Conservation (phyloP, 2,797 vertebrate genomes). For the Fundulus diaphanus region DNA sequence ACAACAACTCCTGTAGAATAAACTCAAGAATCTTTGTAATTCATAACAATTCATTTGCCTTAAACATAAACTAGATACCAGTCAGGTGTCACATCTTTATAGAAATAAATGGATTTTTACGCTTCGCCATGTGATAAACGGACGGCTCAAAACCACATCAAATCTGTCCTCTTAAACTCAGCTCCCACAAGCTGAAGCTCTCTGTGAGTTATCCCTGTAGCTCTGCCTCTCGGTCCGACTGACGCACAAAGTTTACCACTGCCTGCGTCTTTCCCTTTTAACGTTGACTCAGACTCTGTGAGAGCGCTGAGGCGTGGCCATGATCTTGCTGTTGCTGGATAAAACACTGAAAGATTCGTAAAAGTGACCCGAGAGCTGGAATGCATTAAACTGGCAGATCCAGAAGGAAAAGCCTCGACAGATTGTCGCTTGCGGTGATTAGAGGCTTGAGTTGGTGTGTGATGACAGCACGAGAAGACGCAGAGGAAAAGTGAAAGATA, state of each 20-base stretch:
- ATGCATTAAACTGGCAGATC: conserved; percentile 41
- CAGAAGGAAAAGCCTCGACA: conserved; percentile 62
- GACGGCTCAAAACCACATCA: background rate
- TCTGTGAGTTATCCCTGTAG: conserved; percentile 33
- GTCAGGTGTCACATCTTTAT: background rate
- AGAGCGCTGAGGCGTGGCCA: conserved; percentile 72
- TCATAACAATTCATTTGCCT: background rate
- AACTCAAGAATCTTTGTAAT: background rate
- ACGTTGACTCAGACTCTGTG: conserved; percentile 61
- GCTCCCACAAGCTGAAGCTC: conserved; percentile 31
- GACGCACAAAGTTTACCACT: conserved; percentile 62
- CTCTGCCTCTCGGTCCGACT: conserved; percentile 38
- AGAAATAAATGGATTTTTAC: background rate
- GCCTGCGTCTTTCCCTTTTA: conserved; percentile 56
- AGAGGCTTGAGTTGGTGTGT: conserved; percentile 28
- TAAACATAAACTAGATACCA: background rate
- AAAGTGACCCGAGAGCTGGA: conserved; percentile 67
- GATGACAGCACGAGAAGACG: conserved; percentile 1
- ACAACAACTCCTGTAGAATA: background rate
- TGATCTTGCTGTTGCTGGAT: conserved; percentile 70
- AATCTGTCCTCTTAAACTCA: background rate
- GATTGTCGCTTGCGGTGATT: conserved; percentile 72
- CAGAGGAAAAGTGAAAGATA: conserved; percentile 22
- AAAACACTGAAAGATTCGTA: conserved; percentile 76
- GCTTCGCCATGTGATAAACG: background rate